Conservation (phyloP, 2,113 vertebrate genomes). For the Seriola rivoliana region DNA sequence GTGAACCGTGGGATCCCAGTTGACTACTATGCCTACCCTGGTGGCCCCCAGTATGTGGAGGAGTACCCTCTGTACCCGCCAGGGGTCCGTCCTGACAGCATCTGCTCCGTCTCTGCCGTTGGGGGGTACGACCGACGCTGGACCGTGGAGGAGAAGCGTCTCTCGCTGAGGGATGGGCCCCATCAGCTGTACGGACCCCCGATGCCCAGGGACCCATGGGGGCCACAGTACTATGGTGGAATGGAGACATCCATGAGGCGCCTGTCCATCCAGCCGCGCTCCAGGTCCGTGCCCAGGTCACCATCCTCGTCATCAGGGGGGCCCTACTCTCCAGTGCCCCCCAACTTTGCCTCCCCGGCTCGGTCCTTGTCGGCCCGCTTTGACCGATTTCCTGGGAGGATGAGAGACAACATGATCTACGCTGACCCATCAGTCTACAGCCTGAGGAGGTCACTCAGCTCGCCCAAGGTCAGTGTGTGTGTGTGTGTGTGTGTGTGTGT, state of each 20-base stretch:
- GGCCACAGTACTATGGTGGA: slow-evolving; percentile 81
- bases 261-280: slow-evolving; percentile 93
- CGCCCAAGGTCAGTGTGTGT: slow-evolving; percentile 88
- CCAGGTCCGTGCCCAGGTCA: slow-evolving; percentile 93
- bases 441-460: slow-evolving; percentile 92
- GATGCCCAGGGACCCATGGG: slow-evolving; percentile 73
- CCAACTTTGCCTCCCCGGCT: slow-evolving; percentile 89
- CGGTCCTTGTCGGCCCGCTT: slow-evolving; percentile 90
- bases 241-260: slow-evolving; percentile 89
- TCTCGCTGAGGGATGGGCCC: slow-evolving; percentile 87
- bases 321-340: slow-evolving; percentile 85
- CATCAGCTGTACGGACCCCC: slow-evolving; percentile 79
- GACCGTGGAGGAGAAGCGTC: slow-evolving; percentile 89
- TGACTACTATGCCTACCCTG: slow-evolving; percentile 88
- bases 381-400: slow-evolving; percentile 82
- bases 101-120: slow-evolving; percentile 92
- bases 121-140: slow-evolving; percentile 88
- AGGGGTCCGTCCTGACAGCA: slow-evolving; percentile 92
- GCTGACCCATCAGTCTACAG: slow-evolving; percentile 88
- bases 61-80: slow-evolving; percentile 91
- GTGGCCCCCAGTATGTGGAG: slow-evolving; percentile 87
- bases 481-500: no score
- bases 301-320: slow-evolving; percentile 89
- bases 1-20: slow-evolving; percentile 83
- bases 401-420: slow-evolving; percentile 89